A percentile compares a stretch with the other conserved stretches of the same genome.
These are phyloP conservation scores for Melitaea cinxia DNA, from an alignment of 1,140 invertebrate species.

Conservation along the genomic window DNA sequence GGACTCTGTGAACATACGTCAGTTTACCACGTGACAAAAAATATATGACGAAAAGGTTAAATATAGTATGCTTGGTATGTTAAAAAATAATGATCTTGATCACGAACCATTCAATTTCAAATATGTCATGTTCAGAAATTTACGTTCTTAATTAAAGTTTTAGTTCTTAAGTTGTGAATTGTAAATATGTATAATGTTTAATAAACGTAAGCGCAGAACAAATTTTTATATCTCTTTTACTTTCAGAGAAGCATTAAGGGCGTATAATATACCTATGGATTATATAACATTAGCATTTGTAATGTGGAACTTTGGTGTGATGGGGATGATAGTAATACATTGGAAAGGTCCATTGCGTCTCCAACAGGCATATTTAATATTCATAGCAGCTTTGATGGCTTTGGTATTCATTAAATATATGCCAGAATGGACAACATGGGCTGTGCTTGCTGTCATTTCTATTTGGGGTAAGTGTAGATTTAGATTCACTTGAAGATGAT, in stretches of 20 bases:
- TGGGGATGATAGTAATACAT: constrained; percentile 99
- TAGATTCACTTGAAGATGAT: constrained; percentile 13
- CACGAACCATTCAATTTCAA: no score
- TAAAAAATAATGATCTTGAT: no score
- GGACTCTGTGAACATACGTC: no score
- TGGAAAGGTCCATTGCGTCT: constrained; percentile 97
- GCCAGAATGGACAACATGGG: constrained; percentile 99
- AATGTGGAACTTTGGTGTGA: constrained; percentile 99
- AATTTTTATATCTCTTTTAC: not conserved
- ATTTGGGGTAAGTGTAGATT: constrained; percentile 92
- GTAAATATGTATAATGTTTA: no score
- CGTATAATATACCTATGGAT: constrained; percentile 98
- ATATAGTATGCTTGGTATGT: no score
- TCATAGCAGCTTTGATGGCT: constrained; percentile 98
- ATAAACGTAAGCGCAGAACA: no score
- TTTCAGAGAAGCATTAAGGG: constrained; percentile 93
- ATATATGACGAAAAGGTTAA: no score
- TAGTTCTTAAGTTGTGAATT: no score
- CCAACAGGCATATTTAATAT: constrained; percentile 98
- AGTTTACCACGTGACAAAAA: no score
- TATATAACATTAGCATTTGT: constrained; percentile 93
- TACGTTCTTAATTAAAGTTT: no score
- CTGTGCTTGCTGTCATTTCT: constrained; percentile 97
- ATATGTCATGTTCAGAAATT: no score
- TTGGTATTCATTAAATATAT: constrained; percentile 99